Conservation (phyloP, 2,113 vertebrate genomes). For the Madoqua kirkii region DNA sequence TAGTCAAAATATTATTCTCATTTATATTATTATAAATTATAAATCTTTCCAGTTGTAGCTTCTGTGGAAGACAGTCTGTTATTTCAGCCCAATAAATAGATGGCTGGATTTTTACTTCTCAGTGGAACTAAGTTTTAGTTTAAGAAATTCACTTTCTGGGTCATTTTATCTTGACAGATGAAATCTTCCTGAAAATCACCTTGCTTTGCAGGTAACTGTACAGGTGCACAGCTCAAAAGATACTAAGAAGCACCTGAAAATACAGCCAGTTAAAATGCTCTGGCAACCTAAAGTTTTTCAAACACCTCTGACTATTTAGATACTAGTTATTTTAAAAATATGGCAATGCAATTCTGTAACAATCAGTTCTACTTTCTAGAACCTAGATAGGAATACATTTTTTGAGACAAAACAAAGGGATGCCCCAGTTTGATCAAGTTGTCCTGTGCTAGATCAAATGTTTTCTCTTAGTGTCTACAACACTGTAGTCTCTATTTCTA, state of each 20-base stretch:
- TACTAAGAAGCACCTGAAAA: not conserved
- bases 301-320: not conserved
- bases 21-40: not conserved
- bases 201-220: not conserved
- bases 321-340: conserved; percentile 1
- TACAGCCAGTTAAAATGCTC: not conserved
- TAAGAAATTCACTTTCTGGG: not conserved
- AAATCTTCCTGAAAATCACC: not conserved
- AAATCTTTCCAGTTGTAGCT: not conserved
- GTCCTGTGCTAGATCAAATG: not conserved
- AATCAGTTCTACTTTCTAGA: conserved; percentile 5
- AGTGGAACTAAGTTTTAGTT: not conserved
- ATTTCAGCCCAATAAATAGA: not conserved
- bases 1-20: not conserved
- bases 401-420: not conserved
- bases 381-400: not conserved
- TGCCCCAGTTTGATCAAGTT: not conserved
- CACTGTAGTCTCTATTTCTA: not conserved
- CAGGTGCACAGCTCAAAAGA: conserved; percentile 3
- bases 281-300: not conserved
- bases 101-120: not conserved
- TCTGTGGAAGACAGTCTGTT: not conserved
- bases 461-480: not conserved
- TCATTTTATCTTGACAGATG: not conserved
- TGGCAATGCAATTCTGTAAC: not conserved